Evolutionary conservation across 2,888 invertebrate species (phyloP).

Genomic region (Caenorhabditis sp.): DNA sequence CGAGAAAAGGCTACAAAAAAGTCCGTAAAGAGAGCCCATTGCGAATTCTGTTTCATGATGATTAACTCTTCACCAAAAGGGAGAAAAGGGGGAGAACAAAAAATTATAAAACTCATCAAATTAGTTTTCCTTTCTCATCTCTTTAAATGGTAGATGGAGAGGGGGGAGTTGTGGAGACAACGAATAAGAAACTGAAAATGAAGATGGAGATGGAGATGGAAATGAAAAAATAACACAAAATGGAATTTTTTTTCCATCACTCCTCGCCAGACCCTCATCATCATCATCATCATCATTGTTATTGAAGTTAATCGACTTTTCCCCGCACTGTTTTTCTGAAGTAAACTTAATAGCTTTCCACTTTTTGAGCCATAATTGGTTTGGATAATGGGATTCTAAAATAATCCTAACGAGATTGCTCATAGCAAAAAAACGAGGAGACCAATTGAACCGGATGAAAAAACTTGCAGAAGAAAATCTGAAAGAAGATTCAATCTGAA

Average conservation of each 20-base stretch:
- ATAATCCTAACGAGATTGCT: background rate
- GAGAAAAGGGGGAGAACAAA: no score
- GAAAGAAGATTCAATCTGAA: background rate
- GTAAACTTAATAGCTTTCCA: constrained; percentile 1
- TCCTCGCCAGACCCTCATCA: background rate
- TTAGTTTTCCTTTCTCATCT: constrained; percentile 18
- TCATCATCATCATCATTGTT: constrained; percentile 28
- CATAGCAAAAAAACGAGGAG: background rate
- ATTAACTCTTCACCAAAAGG: constrained; percentile 21
- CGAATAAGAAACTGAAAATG: background rate
- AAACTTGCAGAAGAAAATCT: background rate
- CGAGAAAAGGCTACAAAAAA: constrained; percentile 15
- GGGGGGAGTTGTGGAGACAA: no score
- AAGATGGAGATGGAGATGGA: background rate
- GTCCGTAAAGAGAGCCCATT: constrained; percentile 14
- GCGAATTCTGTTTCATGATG: constrained; percentile 46
- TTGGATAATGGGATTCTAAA: constrained; percentile 6
- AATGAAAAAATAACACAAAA: constrained; percentile 13
- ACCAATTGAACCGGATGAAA: constrained; percentile 1
- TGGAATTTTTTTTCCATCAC: constrained; percentile 9
- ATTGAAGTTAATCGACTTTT: constrained; percentile 14
- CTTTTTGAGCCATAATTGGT: constrained; percentile 3
- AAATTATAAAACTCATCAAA: constrained; percentile 43
- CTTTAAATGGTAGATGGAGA: background rate
- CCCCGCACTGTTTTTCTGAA: background rate